Evolutionary conservation across 2,113 vertebrate species (phyloP), one percentile per base, ranked within the genome.

Genomic region (Baryphthengus martii): DNA sequence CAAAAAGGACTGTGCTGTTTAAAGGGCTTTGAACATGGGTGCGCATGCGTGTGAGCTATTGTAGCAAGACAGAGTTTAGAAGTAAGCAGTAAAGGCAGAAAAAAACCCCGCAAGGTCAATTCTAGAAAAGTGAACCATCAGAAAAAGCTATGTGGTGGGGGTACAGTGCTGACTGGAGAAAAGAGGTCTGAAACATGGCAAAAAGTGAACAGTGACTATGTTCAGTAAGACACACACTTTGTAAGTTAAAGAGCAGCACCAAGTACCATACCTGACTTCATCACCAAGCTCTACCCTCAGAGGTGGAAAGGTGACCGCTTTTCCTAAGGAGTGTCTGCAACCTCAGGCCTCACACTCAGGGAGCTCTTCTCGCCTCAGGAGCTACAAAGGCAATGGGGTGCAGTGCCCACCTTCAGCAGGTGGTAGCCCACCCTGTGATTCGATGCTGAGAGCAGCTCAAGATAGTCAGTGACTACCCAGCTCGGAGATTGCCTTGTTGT

Each of bases 301-400:
- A 35, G 18, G 6, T 0, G 0, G 3, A 18, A 15, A 67, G 13
- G 26, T 10, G 10, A 29, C 5, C 14, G 17, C 23, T 40, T 78
- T 29, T 59, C 39, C 53, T 70, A 26, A 39, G 11, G 4, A 18
- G 1, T 70, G 10, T 18, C 11, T 3, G 2, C 37, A 72, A 6
- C 10, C 31, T 70, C n/a, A 7, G 40, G 5, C 15, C 53, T 62
- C 39, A 25, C 17, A 10, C 19, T 10, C 2, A 1, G 26, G 33
- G n/a, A 29, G 3, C 8, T 3, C 3, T 40, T 39, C 35, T 65
- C 29, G 26, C 6, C 24, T 39, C 52, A 85, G 39, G 33, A 26
- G 13, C 56, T 75, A 10, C 12, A 40, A 71, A 28, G 18, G 10
- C 49, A 70, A 9, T 4, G 4, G 8, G 2, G 6, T 47, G 39